These are phyloP conservation scores for Netelia fuscicornis DNA, from an alignment of 2,888 invertebrate genomes.

Conservation along the genomic window DNA sequence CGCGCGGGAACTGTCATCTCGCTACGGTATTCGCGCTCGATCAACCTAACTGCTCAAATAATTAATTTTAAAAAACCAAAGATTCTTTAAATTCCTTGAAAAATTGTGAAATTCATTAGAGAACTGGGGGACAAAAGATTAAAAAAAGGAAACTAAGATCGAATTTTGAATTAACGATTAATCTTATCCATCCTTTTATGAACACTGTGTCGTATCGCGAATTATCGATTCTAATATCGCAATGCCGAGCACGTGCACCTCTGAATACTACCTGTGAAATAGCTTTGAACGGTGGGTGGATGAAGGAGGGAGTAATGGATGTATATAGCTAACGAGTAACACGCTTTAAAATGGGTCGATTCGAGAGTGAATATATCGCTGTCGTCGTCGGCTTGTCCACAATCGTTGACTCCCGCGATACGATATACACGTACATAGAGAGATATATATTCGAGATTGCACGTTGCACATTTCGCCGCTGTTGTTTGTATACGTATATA, in stretches of 20 bases:
- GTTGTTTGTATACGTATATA: background rate
- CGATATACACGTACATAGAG: background rate
- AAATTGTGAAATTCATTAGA: too few species aligned
- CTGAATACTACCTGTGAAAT: conserved; percentile 44
- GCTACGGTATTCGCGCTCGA: too few species aligned
- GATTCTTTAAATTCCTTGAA: too few species aligned
- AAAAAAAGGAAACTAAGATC: too few species aligned
- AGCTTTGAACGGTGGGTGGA: conserved; percentile 19
- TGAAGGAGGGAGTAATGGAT: conserved; percentile 20
- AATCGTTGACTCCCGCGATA: conserved; percentile 30
- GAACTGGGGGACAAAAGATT: too few species aligned
- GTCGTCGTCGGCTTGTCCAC: conserved; percentile 40
- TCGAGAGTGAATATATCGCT: conserved; percentile 51
- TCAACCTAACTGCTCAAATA: too few species aligned
- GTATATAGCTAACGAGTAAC: conserved; percentile 36
- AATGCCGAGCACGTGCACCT: conserved; percentile 21
- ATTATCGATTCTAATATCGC: conserved; percentile 16
- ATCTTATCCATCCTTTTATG: too few species aligned
- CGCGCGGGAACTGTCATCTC: too few species aligned
- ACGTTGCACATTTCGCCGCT: conserved; percentile 24
- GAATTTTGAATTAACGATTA: too few species aligned
- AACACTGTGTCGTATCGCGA: too few species aligned
- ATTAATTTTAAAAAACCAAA: too few species aligned
- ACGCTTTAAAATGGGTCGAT: conserved; percentile 43
- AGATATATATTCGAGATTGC: conserved; percentile 2